Evolutionary conservation across 2,888 invertebrate genomes (phyloP), one percentile per base, ranked within the genome.

Genomic region (Ctena decussata): DNA sequence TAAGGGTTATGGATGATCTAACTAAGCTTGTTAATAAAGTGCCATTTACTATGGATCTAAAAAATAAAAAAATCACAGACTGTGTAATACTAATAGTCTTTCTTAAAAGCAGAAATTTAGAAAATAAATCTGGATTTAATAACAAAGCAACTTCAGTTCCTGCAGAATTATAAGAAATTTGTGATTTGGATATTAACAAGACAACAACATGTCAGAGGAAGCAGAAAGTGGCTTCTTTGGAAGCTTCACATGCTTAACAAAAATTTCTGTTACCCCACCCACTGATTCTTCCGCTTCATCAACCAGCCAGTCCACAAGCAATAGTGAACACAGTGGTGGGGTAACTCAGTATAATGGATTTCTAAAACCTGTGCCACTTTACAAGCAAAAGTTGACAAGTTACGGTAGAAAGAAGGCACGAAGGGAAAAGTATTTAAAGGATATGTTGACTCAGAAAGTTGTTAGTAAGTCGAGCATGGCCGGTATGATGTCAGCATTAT

Each of bases 401-500:
- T 81, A 77, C 44, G 60, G 74, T 11, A 78, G 80, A 39, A 88
- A 88, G 60, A 82, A 80, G 49, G 85, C 83, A 32, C 53, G 88
- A 5, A 75, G 85, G 30, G 80, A 85, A 60, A 72, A 79, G 2
- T 77, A 88, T 49, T 30, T 88, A 5, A 83, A 82, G 65, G 77
- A 82, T 24, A 76, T 88, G 85, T 74, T 88, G 21, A 85, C 80
- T 27, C 72, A 84, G 32, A 81, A 79, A 35, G 81, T 82, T 12
- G 35, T 65, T 3, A 53, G 69, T 8, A 80, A 80, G 21, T 76
- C 76, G 0, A 69, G 53, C 35, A 53, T 81, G 46, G 72, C 72
- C 37, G 81, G 82, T 5, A 85, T 88, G 83, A 85, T 84, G 44
- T 79, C 83, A 12, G 83, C 85, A 8, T 49, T 88, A 24, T 69